A percentile compares a stretch with the other conserved stretches of the same genome.
phyloP scores from a whole-genome alignment of 2,888 invertebrate genomes.

The Phrixothrix hirtus region DNA sequence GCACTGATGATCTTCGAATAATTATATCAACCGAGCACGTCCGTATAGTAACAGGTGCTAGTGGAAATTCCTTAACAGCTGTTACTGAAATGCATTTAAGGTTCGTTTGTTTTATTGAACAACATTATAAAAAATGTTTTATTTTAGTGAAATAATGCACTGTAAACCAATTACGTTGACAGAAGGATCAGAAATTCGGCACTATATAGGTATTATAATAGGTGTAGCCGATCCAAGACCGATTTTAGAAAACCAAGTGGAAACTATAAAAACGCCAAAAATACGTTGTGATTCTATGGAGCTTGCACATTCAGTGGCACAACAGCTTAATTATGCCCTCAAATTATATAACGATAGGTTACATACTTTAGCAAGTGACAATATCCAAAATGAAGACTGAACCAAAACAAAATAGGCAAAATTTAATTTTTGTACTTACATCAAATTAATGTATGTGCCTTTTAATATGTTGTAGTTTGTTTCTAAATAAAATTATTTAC shows the following conservation, averaged over 20 bases:
- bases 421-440: no score
- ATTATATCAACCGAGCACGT: conserved; percentile 76
- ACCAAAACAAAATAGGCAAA: no score
- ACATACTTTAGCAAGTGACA: conserved; percentile 63
- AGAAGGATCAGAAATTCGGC: conserved; percentile 55
- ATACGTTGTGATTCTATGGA: conserved; percentile 76
- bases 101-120: no score
- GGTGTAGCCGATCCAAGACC: conserved; percentile 59
- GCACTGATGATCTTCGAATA: conserved; percentile 79
- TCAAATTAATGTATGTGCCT: no score
- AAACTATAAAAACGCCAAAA: conserved; percentile 69
- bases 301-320: conserved; percentile 71
- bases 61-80: conserved; percentile 58
- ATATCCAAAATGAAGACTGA: conserved; percentile 42
- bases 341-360: conserved; percentile 80
- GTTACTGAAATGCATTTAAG: conserved; percentile 67
- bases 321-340: conserved; percentile 88
- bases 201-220: conserved; percentile 73
- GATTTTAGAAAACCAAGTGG: conserved; percentile 57
- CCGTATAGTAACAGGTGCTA: conserved; percentile 70
- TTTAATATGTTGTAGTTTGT: conserved; percentile 1
- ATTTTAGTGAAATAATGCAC: conserved; percentile 65
- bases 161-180: conserved; percentile 64
- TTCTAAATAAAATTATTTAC: no score
- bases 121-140: no score